Evolutionary conservation across 2,113 vertebrate species (phyloP), one percentile per base, ranked within the genome.

Genomic region (Xenopus tropicalis): DNA sequence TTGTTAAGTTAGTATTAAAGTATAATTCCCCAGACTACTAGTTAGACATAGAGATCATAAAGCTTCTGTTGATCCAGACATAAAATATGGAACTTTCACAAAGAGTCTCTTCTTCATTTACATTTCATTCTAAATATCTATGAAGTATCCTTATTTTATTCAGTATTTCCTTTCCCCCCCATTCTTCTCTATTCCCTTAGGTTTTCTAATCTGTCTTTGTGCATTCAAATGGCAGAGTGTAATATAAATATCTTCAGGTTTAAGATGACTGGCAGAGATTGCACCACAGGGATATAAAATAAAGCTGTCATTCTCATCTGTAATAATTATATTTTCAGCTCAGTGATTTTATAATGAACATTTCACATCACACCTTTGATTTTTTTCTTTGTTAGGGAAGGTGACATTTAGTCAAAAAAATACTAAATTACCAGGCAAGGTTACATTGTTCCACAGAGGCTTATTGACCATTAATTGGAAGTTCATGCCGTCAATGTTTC

Each of bases 321-420:
- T 68, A 74, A 68, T 72, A 66, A 72, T 74, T 68, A 68, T 74
- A 69, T 74, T 74, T 74, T 68, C 72, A 74, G 65, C 57, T 74
- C 72, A 74, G 67, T 74, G 72, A 62, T 68, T 74, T 68, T 69
- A 42, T 74, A 74, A 74, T 68, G 65, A 74, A 68, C 72, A 69
- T 52, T 74, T 68, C 57, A 69, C 57, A 74, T 69, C 57, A 68
- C 72, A 69, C 65, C 44, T 74, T 61, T 74, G 65, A 57, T 74
- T 74, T 68, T 37, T 11, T 29, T 61, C 72, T 52, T 68, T 74
- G 24, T 69, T 42, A 61, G 46, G 57, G 43, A 74, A 62, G 65
- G 24, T 67, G 65, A 69, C 56, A 68, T 69, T 68, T 62, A 61
- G 25, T 54, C 52, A 54, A 54, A 54, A 52, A 54, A n/a, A 54